Base-by-base conservation (phyloP, 2,888 invertebrate species). In the Chrysopilus asiliformis region DNA sequence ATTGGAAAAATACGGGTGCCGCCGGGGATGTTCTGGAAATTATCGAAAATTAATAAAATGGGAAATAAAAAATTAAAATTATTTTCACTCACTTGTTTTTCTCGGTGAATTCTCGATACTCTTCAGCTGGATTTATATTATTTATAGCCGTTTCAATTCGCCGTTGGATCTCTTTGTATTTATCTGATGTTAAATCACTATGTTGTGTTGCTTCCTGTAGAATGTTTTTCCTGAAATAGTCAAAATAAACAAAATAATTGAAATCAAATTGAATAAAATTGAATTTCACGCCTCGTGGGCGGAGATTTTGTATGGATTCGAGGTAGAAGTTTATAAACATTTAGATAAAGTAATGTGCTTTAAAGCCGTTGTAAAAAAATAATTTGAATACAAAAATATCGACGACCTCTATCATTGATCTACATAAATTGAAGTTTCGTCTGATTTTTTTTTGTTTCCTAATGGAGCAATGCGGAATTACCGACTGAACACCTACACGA, bases 91-190 rank as follows among this genome's bases (percentile, higher is more conserved):
- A 90, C 89, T 80, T 86, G 65, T 86, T 78, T 65, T 84, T 86
- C 53, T 82, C 82, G 43, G 84, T 79, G 54, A 93, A 89, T 53
- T 86, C 84, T 58, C 76, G 78, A 57, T 91, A 93, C 61, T 93
- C 91, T 47, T 85, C 85, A 43, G 74, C 70, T 12, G 87, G 86
- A 65, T 79, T 79, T 44, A 91, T 74, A 43, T 73, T 72, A 53
- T 83, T 79, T 46, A 90, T 74, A 48, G 76, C 75, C 41, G 72
- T 70, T 55, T 82, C 80, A 49, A 87, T 77, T 54, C 77, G 74
- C 50, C 70, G 73, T 57, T 86, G 83, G 43, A 83, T 76, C 53
- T 84, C 82, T 44, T 70, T 68, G 56, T 84, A 87, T 58, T 85
- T 81, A 46, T 84, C 81, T 10, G 80, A 76, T 32, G 81, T 79